A percentile compares a stretch with the other conserved stretches of the same genome.
These are phyloP conservation scores for Saccopteryx bilineata DNA, from an alignment of 2,113 vertebrate genomes.

Conservation along the genomic window DNA sequence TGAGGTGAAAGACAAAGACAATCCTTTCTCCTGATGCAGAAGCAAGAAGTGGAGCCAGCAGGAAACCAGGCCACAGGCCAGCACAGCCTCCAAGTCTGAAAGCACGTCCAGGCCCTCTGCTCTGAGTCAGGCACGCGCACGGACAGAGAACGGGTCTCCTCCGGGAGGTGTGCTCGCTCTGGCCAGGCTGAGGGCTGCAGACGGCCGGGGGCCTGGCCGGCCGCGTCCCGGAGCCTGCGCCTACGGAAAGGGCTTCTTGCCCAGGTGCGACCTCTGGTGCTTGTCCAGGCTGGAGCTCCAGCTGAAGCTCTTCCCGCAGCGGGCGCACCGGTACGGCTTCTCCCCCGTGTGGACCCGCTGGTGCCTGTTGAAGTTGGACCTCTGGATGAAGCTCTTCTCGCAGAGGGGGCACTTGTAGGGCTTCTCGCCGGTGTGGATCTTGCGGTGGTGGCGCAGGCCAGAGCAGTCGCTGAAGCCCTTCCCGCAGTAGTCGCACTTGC, in stretches of 20 bases:
- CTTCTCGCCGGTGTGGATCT: conserved; percentile 83
- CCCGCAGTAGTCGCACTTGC: conserved; percentile 81
- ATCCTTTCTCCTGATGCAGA: conserved; percentile 20
- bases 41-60: neutral
- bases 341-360: conserved; percentile 83
- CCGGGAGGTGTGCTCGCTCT: neutral
- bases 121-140: neutral
- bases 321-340: conserved; percentile 81
- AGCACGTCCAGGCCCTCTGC: neutral
- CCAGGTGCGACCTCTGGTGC: conserved; percentile 82
- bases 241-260: conserved; percentile 76
- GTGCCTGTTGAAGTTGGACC: conserved; percentile 82
- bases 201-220: no score
- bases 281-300: conserved; percentile 84
- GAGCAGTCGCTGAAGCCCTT: conserved; percentile 84
- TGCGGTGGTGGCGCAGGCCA: conserved; percentile 79
- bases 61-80: neutral
- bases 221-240: neutral
- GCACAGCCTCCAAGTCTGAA: neutral
- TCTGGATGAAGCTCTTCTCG: conserved; percentile 83
- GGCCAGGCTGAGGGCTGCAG: no score
- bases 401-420: conserved; percentile 84
- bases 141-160: neutral
- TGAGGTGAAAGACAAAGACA: neutral
- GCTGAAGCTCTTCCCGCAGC: conserved; percentile 83